Conservation (phyloP, 2,797 vertebrate species). For the Catostomus latipinnis region DNA sequence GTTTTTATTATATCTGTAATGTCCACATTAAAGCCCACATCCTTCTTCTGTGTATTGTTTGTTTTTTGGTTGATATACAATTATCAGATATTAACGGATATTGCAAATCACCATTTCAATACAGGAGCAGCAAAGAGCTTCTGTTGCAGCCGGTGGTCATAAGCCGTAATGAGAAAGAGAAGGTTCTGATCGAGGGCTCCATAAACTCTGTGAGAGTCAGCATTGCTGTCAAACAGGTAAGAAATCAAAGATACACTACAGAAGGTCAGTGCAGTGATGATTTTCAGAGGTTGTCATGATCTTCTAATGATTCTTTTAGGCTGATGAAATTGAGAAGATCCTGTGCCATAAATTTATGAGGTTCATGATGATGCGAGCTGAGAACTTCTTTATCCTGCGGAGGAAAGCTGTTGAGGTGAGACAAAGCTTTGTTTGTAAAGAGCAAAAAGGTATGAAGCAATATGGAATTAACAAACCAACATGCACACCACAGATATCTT, state of each 20-base stretch:
- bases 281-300: neutral
- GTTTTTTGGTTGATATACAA: too few species aligned
- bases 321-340: conserved; percentile 99
- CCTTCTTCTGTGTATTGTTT: neutral
- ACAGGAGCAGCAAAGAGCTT: conserved; percentile 96
- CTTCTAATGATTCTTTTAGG: conserved; percentile 71
- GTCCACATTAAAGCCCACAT: too few species aligned
- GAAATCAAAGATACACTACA: neutral
- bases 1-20: too few species aligned
- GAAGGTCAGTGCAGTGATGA: neutral
- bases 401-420: conserved; percentile 95
- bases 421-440: neutral
- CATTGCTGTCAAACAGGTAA: conserved; percentile 97
- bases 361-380: conserved; percentile 99
- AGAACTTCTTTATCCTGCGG: conserved; percentile 97
- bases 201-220: conserved; percentile 98
- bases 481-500: neutral
- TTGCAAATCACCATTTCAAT: conserved; percentile 23
- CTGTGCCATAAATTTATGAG: conserved; percentile 99
- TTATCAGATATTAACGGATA: too few species aligned
- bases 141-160: conserved; percentile 94
- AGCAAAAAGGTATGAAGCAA: neutral
- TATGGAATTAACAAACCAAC: neutral
- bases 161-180: conserved; percentile 98
- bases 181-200: conserved; percentile 95